Evolutionary conservation across 2,888 invertebrate species (phyloP).

Genomic region (Ischnus inquisitorius): DNA sequence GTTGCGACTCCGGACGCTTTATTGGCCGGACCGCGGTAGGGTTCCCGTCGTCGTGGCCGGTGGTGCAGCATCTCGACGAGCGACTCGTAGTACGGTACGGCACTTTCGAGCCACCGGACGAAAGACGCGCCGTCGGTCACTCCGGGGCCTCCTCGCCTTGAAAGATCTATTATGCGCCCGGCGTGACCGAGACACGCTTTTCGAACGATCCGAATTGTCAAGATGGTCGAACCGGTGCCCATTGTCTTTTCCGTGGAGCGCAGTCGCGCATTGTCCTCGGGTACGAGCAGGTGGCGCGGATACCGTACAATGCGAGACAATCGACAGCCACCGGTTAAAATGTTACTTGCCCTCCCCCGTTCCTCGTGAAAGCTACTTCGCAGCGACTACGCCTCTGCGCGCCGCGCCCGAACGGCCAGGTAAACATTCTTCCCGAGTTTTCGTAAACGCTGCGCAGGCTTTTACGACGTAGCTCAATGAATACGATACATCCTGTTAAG

Average conservation of each 20-base stretch:
- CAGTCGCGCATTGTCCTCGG: conserved; percentile 55
- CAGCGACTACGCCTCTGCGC: not conserved
- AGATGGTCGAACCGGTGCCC: conserved; percentile 56
- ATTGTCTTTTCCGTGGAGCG: conserved; percentile 58
- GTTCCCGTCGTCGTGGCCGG: not conserved
- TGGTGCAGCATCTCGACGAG: not conserved
- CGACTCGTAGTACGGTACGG: conserved; percentile 17
- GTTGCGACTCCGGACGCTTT: conserved; percentile 40
- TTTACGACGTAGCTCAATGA: too few relatives aligned
- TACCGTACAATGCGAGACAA: conserved; percentile 75
- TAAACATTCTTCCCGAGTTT: too few relatives aligned
- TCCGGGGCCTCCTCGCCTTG: conserved; percentile 34
- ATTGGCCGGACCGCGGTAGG: conserved; percentile 15
- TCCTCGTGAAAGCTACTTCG: not conserved
- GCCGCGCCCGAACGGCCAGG: too few relatives aligned
- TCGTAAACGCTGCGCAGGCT: too few relatives aligned
- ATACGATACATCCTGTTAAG: too few relatives aligned
- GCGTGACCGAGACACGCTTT: conserved; percentile 64
- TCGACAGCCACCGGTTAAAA: conserved; percentile 76
- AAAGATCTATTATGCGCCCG: conserved; percentile 51
- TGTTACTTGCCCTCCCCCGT: not conserved
- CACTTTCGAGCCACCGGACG: not conserved
- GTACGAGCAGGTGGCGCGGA: conserved; percentile 74
- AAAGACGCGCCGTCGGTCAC: conserved; percentile 9
- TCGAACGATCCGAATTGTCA: conserved; percentile 60